Base-by-base conservation (phyloP, 2,113 vertebrate species). In the Sturnus vulgaris region DNA sequence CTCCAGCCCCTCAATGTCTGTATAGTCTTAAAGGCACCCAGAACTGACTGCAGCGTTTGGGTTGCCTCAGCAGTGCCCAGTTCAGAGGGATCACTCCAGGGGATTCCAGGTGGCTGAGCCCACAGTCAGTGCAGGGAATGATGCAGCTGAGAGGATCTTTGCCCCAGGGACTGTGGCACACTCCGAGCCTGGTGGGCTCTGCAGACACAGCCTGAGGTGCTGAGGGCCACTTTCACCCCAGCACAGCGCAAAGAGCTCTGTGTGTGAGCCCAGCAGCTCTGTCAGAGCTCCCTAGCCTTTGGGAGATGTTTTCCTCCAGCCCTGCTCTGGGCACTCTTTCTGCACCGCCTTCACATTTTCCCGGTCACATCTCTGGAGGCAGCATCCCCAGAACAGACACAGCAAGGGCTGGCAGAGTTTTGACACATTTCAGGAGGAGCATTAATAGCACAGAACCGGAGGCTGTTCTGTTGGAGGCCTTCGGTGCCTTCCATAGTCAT, bases 381-480 rank as follows among this genome's bases (percentile, higher is more conserved):
- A 72, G 76, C 37, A 39, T 37, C 52, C 72, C 77, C 3, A 1
- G 60, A 59, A 57, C 65, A 78, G 88, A 44, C 31, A 44, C 31
- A n/a, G 57, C 0, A 1, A 84, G 69, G 37, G 60, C 78, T 93
- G 86, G 57, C 4, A 0, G 83, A 60, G 83, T 50, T 89, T 69
- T 82, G 91, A 82, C 93, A 89, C 46, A 8, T 95, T 68, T 85
- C 81, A 40, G 25, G 53, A 53, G 46, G 57, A 65, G 77, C 72
- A 68, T 71, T 84, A 86, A 94, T 37, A 92, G 86, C 49, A 2
- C 37, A 71, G 42, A 82, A 47, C 40, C 44, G 75, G 77, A 84
- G 77, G 69, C 46, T 87, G 86, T 19, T 71, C 44, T 71, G 22
- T 52, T 68, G 77, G 57, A 93, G 80, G n/a, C 28, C n/a, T 86